Conservation (phyloP, 2,113 vertebrate species). For the Lipophrys pholis region DNA sequence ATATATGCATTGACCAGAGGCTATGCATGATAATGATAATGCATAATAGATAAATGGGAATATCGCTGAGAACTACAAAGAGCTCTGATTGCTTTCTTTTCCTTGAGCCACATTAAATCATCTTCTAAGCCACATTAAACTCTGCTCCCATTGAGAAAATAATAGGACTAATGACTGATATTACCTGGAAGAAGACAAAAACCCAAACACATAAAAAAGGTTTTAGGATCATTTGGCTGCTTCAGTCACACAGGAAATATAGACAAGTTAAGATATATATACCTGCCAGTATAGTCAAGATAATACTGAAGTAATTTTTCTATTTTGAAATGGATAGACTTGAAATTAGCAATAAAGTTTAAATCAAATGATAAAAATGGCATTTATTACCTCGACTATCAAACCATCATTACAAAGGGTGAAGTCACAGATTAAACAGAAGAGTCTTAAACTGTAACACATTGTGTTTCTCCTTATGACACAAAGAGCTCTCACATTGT, state of each 20-base stretch:
- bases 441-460: not conserved
- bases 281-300: not conserved
- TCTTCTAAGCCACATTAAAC: constrained; percentile 53
- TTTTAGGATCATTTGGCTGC: constrained; percentile 21
- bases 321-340: not conserved
- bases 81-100: constrained; percentile 51
- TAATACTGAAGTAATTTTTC: not conserved
- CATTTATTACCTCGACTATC: too few relatives aligned
- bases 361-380: too few relatives aligned
- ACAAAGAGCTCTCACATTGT: not conserved
- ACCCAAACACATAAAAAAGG: not conserved
- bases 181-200: constrained; percentile 17
- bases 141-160: constrained; percentile 38
- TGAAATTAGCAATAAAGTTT: not conserved
- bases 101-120: constrained; percentile 53
- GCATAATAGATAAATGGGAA: constrained; percentile 45
- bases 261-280: not conserved
- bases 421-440: not conserved
- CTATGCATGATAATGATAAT: constrained; percentile 24
- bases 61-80: constrained; percentile 19
- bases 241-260: constrained; percentile 24
- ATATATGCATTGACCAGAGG: constrained; percentile 27
- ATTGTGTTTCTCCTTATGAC: not conserved
- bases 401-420: too few relatives aligned
- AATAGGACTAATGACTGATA: constrained; percentile 47